Evolutionary conservation across 2,888 invertebrate species (phyloP).

Genomic region (Lucinisca nassula): DNA sequence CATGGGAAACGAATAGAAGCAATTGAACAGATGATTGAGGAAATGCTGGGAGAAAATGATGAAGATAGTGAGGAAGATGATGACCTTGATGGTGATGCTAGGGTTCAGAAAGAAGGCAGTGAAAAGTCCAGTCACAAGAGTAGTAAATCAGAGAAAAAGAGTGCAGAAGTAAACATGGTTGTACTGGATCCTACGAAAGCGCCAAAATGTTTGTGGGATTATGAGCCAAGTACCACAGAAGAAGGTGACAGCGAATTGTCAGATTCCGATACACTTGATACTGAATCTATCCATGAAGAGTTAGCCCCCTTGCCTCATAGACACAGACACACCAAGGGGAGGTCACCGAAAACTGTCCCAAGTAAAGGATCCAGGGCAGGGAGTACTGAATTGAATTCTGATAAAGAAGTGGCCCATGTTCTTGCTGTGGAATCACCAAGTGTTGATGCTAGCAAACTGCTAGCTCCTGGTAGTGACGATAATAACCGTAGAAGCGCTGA

Average conservation of each 20-base stretch:
- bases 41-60: constrained; percentile 36
- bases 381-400: constrained; percentile 39
- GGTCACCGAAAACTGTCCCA: not conserved
- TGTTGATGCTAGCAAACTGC: constrained; percentile 23
- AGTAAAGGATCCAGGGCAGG: not conserved
- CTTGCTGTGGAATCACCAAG: constrained; percentile 58
- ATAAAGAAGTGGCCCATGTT: constrained; percentile 72
- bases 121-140: constrained; percentile 2
- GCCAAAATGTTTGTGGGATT: constrained; percentile 64
- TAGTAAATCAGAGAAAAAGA: constrained; percentile 31
- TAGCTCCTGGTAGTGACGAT: constrained; percentile 23
- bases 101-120: not conserved
- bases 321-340: constrained; percentile 13
- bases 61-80: constrained; percentile 43
- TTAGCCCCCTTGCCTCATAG: constrained; percentile 15
- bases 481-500: constrained; percentile 50
- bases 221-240: constrained; percentile 69
- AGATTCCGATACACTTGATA: constrained; percentile 58
- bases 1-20: constrained; percentile 18
- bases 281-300: constrained; percentile 58
- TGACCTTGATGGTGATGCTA: constrained; percentile 17
- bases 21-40: constrained; percentile 44
- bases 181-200: constrained; percentile 23
- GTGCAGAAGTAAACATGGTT: not conserved
- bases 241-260: constrained; percentile 34